A percentile compares a stretch with the other conserved stretches of the same genome.
Evolutionary conservation across 2,113 vertebrate genomes (phyloP).

Genomic region (Ptyas mucosa): DNA sequence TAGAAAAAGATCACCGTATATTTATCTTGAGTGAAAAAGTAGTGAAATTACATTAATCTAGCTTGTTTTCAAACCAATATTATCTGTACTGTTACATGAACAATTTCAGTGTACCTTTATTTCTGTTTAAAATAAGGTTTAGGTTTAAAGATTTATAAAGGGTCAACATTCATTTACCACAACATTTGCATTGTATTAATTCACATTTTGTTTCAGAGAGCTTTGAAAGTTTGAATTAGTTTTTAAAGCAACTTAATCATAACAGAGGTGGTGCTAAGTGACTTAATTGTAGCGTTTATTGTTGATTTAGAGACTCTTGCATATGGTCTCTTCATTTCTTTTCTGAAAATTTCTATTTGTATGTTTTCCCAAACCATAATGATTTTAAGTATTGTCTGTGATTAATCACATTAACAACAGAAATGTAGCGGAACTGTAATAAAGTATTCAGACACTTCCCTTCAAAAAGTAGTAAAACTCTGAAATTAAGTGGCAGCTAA

Average conservation of each 20-base stretch:
- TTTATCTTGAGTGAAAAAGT: not conserved
- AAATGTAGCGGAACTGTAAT: constrained; percentile 7
- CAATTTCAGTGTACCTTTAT: not conserved
- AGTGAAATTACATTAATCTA: not conserved
- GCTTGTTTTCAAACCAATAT: not conserved
- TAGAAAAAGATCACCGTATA: not conserved
- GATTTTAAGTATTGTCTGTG: not conserved
- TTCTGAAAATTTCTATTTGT: not conserved
- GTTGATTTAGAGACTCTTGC: not conserved
- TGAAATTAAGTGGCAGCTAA: constrained; percentile 5
- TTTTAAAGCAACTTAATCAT: not conserved
- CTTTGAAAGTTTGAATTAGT: not conserved
- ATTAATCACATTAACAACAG: constrained; percentile 9
- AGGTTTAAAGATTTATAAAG: not conserved
- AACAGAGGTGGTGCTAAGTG: not conserved
- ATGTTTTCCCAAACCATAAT: not conserved
- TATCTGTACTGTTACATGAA: not conserved
- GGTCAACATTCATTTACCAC: not conserved
- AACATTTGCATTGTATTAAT: not conserved
- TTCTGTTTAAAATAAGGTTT: not conserved
- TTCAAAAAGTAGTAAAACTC: not conserved
- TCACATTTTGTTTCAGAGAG: not conserved
- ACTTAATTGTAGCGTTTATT: not conserved
- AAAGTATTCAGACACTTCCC: not conserved
- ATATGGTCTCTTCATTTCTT: not conserved